Base-by-base conservation (phyloP, 2,797 vertebrate genomes). In the Cheirogaleus major region DNA sequence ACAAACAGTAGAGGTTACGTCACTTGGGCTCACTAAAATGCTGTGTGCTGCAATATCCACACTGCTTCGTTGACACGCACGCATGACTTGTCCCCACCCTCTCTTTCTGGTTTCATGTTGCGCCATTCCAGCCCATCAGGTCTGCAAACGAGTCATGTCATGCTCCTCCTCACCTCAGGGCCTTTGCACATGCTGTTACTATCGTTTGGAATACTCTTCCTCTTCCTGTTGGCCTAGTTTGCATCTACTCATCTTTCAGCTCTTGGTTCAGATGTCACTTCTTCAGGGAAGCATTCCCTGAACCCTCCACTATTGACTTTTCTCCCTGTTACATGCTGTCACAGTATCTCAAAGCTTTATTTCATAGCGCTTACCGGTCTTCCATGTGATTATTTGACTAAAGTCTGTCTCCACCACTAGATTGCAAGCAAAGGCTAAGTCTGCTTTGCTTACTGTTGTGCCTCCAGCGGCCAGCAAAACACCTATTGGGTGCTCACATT, bases 121-220 rank as follows among this genome's bases (percentile, higher is more conserved):
- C 30, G 0, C 81, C 96, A 97, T 48, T 43, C 95, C 63, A 23
- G 67, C 41, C 72, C 41, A 22, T 65, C 79, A 88, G 32, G 65
- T 67, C 89, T 57, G 13, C 67, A 48, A 30, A 70, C 23, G 52
- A 1, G 25, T 90, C 95, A 69, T 0, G 25, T 92, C 95, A 78
- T 0, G 0, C 59, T 50, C 45, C 79, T 90, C 91, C 48, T 79
- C 38, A 50, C 91, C 85, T 17, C 89, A n/a, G 93, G 79, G 79
- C 95, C 89, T 93, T 93, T 95, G 95, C 52, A 73, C 43, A 80
- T 35, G 73, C 85, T 76, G 15, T 59, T 69, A 43, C 32, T 23
- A 78, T n/a, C 50, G 63, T 65, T 82, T 87, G 93, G 82, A 89
- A 94, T 95, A 91, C 43, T 65, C 76, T 92, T 78, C 85, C 73